A percentile compares a stretch with the other conserved stretches of the same genome.
These are phyloP conservation scores for Pinna nobilis DNA, from an alignment of 1,140 invertebrate species.

Conservation along the genomic window DNA sequence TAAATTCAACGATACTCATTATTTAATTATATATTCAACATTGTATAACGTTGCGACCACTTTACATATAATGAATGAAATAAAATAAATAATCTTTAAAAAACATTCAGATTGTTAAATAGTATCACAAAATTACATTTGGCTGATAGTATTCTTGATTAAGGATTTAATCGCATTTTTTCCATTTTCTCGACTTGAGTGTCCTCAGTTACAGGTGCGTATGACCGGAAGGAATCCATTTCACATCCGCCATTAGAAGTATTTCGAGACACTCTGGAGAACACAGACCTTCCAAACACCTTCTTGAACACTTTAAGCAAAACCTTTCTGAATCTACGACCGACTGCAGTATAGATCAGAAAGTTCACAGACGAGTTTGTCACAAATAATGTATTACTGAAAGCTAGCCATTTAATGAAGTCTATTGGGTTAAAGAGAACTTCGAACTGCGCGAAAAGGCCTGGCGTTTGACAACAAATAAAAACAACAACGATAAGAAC, in stretches of 20 bases:
- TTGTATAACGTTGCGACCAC: not conserved
- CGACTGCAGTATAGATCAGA: conserved; percentile 69
- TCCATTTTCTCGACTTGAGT: conserved; percentile 35
- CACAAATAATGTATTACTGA: conserved; percentile 66
- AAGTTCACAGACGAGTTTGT: conserved; percentile 71
- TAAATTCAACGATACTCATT: not conserved
- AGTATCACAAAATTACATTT: not conserved
- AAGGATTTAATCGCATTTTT: conserved; percentile 25
- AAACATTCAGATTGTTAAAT: not conserved
- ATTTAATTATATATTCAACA: not conserved
- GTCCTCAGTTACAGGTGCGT: conserved; percentile 23
- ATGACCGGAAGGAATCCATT: conserved; percentile 8
- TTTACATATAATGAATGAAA: not conserved
- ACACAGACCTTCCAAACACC: conserved; percentile 23
- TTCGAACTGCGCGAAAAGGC: conserved; percentile 67
- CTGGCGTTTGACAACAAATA: conserved; percentile 69
- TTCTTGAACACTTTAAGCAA: conserved; percentile 56
- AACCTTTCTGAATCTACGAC: conserved; percentile 61
- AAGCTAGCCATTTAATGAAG: conserved; percentile 61
- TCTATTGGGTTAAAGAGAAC: conserved; percentile 46
- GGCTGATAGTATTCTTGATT: not conserved
- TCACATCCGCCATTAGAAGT: conserved; percentile 14
- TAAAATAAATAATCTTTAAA: not conserved
- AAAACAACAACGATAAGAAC: conserved; percentile 69
- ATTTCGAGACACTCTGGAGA: conserved; percentile 34